These are phyloP conservation scores for Bilobella aurantiaca DNA, from an alignment of 1,140 invertebrate genomes.

Conservation along the genomic window DNA sequence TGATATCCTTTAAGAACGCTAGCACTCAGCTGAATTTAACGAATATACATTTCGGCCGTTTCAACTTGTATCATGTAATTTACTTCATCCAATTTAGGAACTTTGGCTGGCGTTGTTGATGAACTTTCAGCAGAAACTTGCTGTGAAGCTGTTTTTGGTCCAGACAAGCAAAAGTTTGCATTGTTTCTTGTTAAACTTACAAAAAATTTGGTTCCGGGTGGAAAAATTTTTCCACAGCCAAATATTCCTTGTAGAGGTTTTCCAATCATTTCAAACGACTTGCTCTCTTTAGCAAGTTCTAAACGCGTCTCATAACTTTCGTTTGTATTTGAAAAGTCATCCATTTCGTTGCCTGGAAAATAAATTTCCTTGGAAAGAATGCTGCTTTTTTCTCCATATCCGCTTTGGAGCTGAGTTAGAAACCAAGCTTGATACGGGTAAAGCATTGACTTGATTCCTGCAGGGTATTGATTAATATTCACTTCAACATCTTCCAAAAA, in stretches of 20 bases:
- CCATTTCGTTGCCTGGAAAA: not conserved
- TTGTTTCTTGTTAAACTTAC: not conserved
- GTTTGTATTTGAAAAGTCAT: not conserved
- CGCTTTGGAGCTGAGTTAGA: not conserved
- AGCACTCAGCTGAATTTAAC: not conserved
- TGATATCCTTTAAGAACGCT: not conserved
- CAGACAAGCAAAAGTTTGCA: not conserved
- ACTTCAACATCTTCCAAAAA: not conserved
- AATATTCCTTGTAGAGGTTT: not conserved
- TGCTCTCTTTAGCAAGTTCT: not conserved
- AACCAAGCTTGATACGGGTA: slow-evolving; percentile 1
- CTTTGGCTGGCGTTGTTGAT: no score
- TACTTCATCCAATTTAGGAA: no score
- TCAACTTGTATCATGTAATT: not conserved
- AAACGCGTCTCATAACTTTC: not conserved
- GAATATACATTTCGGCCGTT: not conserved
- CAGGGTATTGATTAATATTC: not conserved
- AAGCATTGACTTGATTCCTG: no score
- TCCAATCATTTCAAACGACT: not conserved
- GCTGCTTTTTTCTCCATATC: not conserved
- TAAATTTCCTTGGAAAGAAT: not conserved
- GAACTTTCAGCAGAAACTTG: no score
- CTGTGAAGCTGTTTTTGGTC: not conserved
- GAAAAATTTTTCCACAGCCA: not conserved
- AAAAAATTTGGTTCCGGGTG: not conserved